Evolutionary conservation across 2,888 invertebrate genomes (phyloP), one percentile per base, ranked within the genome.

Genomic region (Aradus depressus): DNA sequence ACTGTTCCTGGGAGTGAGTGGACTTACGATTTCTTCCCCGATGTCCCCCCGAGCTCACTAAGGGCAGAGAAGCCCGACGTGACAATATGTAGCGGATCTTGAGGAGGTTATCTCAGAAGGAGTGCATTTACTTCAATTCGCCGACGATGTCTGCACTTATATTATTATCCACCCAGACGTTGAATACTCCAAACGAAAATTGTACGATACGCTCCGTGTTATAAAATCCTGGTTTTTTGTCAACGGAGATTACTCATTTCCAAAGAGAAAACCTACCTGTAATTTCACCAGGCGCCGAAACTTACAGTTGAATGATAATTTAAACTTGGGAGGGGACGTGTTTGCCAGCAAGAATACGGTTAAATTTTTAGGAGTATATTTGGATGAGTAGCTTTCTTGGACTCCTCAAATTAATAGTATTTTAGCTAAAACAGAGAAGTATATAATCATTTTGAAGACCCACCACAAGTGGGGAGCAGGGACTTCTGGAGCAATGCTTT

Each of bases 131-230:
- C 19, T 16, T 3, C 44, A 44, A 31, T 44, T 31, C 31, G 44
- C 44, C 16, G 44, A 44, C 28, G 44, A 44, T 28, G 31, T 44
- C 8, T 44, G 44, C 31, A 26, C 31, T 14, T 44, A 44, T n/a
- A n/a, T n/a, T 21, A 21, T n/a, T 18, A 44, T 32, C 5, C n/a
- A 28, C 18, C 18, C 6, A n/a, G 44, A 44, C 14, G 12, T 23
- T 2, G n/a, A 14, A 4, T 14, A 14, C 14, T 44, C 28, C 12
- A 31, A 31, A 4, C 28, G 31, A 3, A 21, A 2, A 10, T 21
- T 44, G 18, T 19, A 31, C 12, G 8, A 44, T 4, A 32, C 28
- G 3, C 19, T 44, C 6, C 4, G n/a, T 6, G 3, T 23, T 3
- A 14, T 44, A 8, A 34, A 14, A 2, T 16, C 14, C 6, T 44